A percentile compares a stretch with the other conserved stretches of the same genome.
These are phyloP conservation scores for Prenolepis imparis DNA, from an alignment of 2,888 invertebrate species.

Conservation along the genomic window DNA sequence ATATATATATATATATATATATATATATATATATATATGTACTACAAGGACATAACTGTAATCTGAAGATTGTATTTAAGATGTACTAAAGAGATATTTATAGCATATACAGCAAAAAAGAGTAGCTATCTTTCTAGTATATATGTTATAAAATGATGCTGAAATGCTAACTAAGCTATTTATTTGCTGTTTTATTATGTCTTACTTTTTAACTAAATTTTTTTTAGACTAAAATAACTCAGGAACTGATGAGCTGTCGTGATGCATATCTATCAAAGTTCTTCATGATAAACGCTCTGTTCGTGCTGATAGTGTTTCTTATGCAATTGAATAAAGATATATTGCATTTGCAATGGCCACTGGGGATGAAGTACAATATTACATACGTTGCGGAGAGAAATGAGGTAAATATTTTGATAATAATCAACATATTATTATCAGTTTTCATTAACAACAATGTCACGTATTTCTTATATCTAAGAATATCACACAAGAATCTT, in stretches of 20 bases:
- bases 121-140: too few species aligned
- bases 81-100: too few species aligned
- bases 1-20: too few species aligned
- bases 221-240: slow-evolving; percentile 84
- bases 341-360: slow-evolving; percentile 88
- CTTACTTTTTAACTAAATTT: slow-evolving; percentile 25
- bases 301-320: slow-evolving; percentile 89
- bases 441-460: not conserved
- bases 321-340: slow-evolving; percentile 89
- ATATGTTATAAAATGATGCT: too few species aligned
- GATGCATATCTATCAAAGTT: slow-evolving; percentile 88
- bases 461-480: not conserved
- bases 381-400: slow-evolving; percentile 83
- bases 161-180: not conserved
- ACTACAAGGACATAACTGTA: too few species aligned
- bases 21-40: too few species aligned
- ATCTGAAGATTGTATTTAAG: too few species aligned
- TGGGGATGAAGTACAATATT: slow-evolving; percentile 86
- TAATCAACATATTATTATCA: slow-evolving; percentile 4
- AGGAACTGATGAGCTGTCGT: slow-evolving; percentile 87
- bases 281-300: slow-evolving; percentile 90
- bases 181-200: not conserved
- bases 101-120: too few species aligned
- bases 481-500: not conserved
- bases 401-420: slow-evolving; percentile 81